These are phyloP conservation scores for Triplophysa yarkandensis DNA, from an alignment of 2,797 vertebrate genomes.

Conservation along the genomic window DNA sequence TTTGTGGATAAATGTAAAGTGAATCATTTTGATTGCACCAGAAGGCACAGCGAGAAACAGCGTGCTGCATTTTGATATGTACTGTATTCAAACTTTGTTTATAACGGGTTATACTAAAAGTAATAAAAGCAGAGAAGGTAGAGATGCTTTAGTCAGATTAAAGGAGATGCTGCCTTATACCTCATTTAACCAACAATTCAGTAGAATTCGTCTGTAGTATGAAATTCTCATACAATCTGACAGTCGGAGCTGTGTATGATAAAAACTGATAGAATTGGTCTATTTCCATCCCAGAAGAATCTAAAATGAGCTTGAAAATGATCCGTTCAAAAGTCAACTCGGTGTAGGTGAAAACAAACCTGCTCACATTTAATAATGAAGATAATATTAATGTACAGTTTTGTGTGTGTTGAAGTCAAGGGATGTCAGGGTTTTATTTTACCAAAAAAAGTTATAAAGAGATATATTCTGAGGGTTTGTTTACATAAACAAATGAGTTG, in stretches of 20 bases:
- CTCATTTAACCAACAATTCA: slow-evolving; percentile 57
- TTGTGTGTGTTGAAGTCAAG: too few relatives aligned
- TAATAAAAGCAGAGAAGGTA: slow-evolving; percentile 50
- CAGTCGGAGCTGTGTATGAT: not conserved
- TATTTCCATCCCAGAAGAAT: not conserved
- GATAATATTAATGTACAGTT: not conserved
- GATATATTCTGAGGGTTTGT: too few relatives aligned
- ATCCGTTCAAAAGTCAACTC: not conserved
- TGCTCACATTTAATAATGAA: not conserved
- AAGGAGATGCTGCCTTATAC: slow-evolving; percentile 49
- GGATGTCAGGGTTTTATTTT: too few relatives aligned
- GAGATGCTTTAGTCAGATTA: slow-evolving; percentile 35
- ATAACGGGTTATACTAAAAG: slow-evolving; percentile 20
- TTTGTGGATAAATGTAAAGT: slow-evolving; percentile 42
- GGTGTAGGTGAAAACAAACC: not conserved
- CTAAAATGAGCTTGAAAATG: not conserved
- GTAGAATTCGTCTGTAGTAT: slow-evolving; percentile 56
- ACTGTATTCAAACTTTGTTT: not conserved
- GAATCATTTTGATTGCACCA: slow-evolving; percentile 48
- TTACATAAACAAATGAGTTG: too few relatives aligned
- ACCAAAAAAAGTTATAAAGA: too few relatives aligned
- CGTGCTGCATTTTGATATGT: slow-evolving; percentile 14
- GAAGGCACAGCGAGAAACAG: slow-evolving; percentile 13
- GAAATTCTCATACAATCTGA: not conserved
- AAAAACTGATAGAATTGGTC: slow-evolving; percentile 2